Conservation (phyloP, 2,113 vertebrate species). For the Notiomystis cincta region DNA sequence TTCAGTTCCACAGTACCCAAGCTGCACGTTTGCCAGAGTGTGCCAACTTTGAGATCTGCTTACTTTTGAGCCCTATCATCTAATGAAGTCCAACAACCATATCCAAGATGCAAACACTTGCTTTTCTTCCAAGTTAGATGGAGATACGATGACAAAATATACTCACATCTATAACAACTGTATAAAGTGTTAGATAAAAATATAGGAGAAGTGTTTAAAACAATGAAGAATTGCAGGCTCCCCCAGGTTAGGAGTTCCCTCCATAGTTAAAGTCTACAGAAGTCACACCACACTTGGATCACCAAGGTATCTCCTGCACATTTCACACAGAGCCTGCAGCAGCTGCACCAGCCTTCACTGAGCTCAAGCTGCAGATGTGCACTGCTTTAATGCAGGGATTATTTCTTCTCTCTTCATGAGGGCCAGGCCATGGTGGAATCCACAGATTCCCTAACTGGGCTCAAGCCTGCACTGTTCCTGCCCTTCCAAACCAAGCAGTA, state of each 20-base stretch:
- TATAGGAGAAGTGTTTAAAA: background rate
- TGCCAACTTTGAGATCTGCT: background rate
- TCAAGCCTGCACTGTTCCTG: background rate
- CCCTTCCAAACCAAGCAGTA: background rate
- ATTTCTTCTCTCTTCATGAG: background rate
- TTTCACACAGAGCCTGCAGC: background rate
- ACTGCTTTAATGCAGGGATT: background rate
- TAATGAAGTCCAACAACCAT: background rate
- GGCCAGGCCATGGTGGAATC: background rate
- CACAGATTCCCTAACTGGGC: background rate
- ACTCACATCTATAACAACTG: background rate
- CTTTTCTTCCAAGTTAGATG: background rate
- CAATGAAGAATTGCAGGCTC: background rate
- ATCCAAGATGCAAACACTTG: background rate
- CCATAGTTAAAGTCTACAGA: background rate
- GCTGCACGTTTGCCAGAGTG: background rate
- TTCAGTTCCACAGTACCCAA: fast-evolving
- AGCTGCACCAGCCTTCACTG: background rate
- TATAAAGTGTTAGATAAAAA: background rate
- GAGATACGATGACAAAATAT: background rate
- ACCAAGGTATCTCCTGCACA: background rate
- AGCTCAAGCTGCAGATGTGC: background rate
- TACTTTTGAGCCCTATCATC: background rate
- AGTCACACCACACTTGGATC: background rate
- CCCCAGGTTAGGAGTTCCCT: background rate